Evolutionary conservation across 1,140 invertebrate genomes (phyloP), one percentile per base, ranked within the genome.

Genomic region (Littorina saxatilis): DNA sequence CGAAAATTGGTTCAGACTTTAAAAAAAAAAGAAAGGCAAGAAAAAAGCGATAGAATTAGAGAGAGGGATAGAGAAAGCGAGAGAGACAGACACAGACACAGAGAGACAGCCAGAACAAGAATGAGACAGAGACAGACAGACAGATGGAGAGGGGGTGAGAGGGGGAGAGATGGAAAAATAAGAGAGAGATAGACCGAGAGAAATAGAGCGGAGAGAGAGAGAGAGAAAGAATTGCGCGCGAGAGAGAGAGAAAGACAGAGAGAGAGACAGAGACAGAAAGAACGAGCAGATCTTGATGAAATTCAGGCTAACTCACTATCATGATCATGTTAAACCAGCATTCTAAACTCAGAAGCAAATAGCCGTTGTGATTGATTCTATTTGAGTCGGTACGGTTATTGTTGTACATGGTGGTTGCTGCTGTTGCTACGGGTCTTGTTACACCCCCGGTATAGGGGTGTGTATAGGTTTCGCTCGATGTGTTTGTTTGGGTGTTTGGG

Each of bases 21-120:
- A 58, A 61, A 23, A 58, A 13, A 58, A 23, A 23, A 58, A 27
- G 27, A 58, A 0, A 58, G 55, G 11, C 20, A 27, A 61, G 55
- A 23, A 58, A 58, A 58, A 27, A 5, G 27, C 23, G 5, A 29
- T 1, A 29, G 0, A 29, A 39, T 39, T n/a, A 17, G 23, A 29
- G 29, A 5, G 68, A 7, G 27, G 23, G 35, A 73, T 5, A 73
- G 37, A 68, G 52, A 79, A 27, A 68, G 17, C 11, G 37, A 72
- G 37, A 52, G 15, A 76, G 52, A 55, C 32, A 73, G 29, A 35
- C 47, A 73, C 37, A 76, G 39, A 70, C 40, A 37, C 70, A 81
- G 68, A 75, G 50, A 39, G 70, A 81, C 20, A 35, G 55, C 61
- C 9, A 79, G 5, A 27, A 7, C 7, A n/a, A 78, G 32, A 63